A percentile compares a stretch with the other conserved stretches of the same genome.
These are phyloP conservation scores for Criorhina ranunculi DNA, from an alignment of 2,888 invertebrate genomes.

Conservation along the genomic window DNA sequence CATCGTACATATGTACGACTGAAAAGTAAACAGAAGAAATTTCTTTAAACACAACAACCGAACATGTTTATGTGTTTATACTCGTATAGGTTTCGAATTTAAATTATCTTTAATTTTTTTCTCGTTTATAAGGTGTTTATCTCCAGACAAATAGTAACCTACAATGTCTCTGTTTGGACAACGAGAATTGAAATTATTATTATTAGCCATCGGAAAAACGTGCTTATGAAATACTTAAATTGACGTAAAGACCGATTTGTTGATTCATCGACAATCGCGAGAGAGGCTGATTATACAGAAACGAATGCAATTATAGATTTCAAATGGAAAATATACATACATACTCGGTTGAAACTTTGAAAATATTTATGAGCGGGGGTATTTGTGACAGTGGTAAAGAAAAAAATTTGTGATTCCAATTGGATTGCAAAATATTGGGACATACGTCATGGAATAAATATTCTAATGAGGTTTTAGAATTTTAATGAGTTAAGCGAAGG, in stretches of 20 bases:
- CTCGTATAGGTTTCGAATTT: neutral
- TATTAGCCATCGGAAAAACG: neutral
- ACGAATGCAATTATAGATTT: neutral
- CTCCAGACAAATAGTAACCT: slow-evolving; percentile 5
- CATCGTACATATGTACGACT: no score
- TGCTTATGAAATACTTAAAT: slow-evolving; percentile 40
- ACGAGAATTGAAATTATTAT: neutral
- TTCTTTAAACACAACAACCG: neutral
- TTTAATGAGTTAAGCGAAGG: no score
- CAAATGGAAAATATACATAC: neutral
- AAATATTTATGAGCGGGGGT: neutral
- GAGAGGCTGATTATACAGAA: no score
- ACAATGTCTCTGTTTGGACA: neutral
- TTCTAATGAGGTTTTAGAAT: no score
- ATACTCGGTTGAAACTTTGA: neutral
- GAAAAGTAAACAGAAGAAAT: slow-evolving; percentile 32
- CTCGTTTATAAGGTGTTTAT: slow-evolving; percentile 15
- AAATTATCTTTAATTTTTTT: neutral
- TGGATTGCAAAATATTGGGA: no score
- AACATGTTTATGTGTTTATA: neutral
- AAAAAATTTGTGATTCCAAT: no score
- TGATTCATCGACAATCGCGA: slow-evolving; percentile 27
- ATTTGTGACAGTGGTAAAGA: no score
- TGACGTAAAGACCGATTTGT: slow-evolving; percentile 39
- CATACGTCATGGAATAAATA: no score